Percentiles rank a stretch among this genome's conserved stretches.
Evolutionary conservation across 2,797 vertebrate genomes (phyloP).

Genomic region (Tenualosa thibaudeaui): DNA sequence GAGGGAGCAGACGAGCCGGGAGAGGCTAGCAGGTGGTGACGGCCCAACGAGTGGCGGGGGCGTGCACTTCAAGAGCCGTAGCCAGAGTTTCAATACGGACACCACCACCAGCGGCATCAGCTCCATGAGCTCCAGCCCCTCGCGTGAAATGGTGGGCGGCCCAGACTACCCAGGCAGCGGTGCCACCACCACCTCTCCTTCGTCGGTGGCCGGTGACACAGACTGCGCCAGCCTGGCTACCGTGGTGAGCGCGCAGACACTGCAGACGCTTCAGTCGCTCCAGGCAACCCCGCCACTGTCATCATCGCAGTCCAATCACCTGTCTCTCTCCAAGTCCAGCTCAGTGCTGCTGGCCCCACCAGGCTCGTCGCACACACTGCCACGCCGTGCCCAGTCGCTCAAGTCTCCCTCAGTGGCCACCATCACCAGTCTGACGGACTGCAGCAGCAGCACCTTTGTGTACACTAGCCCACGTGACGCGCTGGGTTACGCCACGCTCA

Average conservation of each 20-base stretch:
- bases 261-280: slow-evolving; percentile 80
- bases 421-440: slow-evolving; percentile 94
- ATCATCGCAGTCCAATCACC: slow-evolving; percentile 85
- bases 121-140: slow-evolving; percentile 99
- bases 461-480: slow-evolving; percentile 95
- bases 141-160: slow-evolving; percentile 90
- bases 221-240: slow-evolving; percentile 98
- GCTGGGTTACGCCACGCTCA: slow-evolving; percentile 93
- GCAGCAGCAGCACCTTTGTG: slow-evolving; percentile 79
- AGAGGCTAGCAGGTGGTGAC: slow-evolving; percentile 85
- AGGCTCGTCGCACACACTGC: slow-evolving; percentile 94
- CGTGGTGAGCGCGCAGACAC: slow-evolving; percentile 91
- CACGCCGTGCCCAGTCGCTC: slow-evolving; percentile 93
- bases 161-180: slow-evolving; percentile 62
- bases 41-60: slow-evolving; percentile 80
- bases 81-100: slow-evolving; percentile 98
- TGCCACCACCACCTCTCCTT: slow-evolving; percentile 38
- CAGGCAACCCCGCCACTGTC: slow-evolving; percentile 36
- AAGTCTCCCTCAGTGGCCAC: slow-evolving; percentile 92
- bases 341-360: slow-evolving; percentile 89
- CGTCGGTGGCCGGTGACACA: slow-evolving; percentile 83
- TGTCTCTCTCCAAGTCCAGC: slow-evolving; percentile 88
- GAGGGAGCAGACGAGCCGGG: slow-evolving; percentile 86
- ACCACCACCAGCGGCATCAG: slow-evolving; percentile 98
- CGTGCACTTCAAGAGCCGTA: slow-evolving; percentile 96